These are phyloP conservation scores for Tridacna gigas DNA, from an alignment of 2,888 invertebrate species.

Conservation along the genomic window DNA sequence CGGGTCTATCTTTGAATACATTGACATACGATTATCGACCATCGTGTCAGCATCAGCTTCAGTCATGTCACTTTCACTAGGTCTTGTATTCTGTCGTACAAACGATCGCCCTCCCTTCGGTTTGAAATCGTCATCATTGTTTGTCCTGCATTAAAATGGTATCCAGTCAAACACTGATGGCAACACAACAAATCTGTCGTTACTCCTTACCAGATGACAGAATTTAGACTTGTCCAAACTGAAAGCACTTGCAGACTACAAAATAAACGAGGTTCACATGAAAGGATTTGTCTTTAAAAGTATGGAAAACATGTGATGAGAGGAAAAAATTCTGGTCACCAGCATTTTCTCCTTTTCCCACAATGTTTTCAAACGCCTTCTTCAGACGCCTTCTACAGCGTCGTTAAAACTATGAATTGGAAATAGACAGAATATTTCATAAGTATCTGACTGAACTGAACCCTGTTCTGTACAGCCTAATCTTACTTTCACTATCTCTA, in stretches of 20 bases:
- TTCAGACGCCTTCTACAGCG: background rate
- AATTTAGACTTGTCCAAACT: no score
- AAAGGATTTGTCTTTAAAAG: background rate
- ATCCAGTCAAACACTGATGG: no score
- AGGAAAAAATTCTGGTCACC: background rate
- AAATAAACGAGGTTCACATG: background rate
- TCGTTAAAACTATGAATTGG: no score
- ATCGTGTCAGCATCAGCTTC: background rate
- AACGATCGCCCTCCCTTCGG: slow-evolving; percentile 8
- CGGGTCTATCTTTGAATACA: slow-evolving; percentile 15
- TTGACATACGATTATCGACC: background rate
- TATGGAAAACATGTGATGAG: background rate
- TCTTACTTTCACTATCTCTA: no score
- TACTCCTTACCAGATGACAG: no score
- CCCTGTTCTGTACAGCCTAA: no score
- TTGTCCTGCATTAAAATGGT: background rate
- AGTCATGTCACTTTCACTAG: background rate
- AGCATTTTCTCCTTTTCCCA: background rate
- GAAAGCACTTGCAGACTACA: no score
- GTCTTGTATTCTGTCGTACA: background rate
- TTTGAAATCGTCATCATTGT: background rate
- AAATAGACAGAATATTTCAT: no score
- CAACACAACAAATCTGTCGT: no score
- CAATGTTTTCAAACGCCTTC: background rate
- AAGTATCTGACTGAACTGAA: no score